Evolutionary conservation across 2,888 invertebrate genomes (phyloP).

Genomic region (Agapetus fuscipes): DNA sequence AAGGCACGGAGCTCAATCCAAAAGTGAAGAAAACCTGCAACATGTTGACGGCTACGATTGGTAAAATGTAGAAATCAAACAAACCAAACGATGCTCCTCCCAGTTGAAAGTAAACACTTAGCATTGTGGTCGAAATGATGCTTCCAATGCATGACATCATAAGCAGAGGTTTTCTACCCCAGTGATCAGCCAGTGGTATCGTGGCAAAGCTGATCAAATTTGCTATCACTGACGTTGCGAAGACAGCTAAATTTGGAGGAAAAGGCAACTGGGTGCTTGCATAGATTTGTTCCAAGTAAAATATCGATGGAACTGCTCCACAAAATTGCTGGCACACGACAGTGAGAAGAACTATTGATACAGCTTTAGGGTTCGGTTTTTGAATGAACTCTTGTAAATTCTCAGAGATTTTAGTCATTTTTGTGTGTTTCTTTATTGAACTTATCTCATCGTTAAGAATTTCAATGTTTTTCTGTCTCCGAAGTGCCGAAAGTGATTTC

Average conservation of each 20-base stretch:
- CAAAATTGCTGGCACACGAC: constrained; percentile 7
- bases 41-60: constrained; percentile 35
- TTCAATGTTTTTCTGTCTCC: constrained; percentile 6
- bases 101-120: constrained; percentile 34
- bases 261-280: constrained; percentile 2
- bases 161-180: constrained; percentile 39
- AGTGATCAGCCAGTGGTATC: constrained; percentile 4
- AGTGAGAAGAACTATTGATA: constrained; percentile 4
- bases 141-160: constrained; percentile 34
- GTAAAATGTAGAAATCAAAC: constrained; percentile 32
- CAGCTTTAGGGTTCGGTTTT: constrained; percentile 6
- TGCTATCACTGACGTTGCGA: constrained; percentile 2
- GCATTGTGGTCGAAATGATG: constrained; percentile 24
- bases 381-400: constrained; percentile 6
- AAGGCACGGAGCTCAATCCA: constrained; percentile 41
- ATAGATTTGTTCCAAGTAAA: constrained; percentile 8
- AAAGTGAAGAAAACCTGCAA: constrained; percentile 28
- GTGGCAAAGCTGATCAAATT: constrained; percentile 3
- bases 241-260: constrained; percentile 5
- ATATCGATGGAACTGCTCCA: constrained; percentile 5
- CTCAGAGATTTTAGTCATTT: constrained; percentile 2
- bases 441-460: constrained; percentile 5
- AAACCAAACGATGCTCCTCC: constrained; percentile 21
- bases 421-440: constrained; percentile 6
- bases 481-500: constrained; percentile 3